Base-by-base conservation (phyloP, 2,113 vertebrate species). In the Antechinus stuartii region DNA sequence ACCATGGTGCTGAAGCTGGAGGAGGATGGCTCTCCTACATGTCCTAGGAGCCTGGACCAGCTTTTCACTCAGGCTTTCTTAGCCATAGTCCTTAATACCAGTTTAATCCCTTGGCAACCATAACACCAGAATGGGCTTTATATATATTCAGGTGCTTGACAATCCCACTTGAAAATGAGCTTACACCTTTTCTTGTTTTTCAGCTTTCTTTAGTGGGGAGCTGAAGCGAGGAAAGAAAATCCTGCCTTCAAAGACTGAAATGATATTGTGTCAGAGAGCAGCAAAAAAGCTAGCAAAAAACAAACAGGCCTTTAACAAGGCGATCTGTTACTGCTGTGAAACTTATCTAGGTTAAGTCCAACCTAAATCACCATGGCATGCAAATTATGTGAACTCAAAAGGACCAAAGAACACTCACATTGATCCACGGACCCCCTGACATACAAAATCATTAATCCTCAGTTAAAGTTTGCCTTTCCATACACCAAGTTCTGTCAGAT, bases 391-490 rank as follows among this genome's bases (percentile, higher is more conserved):
- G 68, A 84, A 84, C 68, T 84, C 16, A 22, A 42, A 84, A 84
- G 19, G 68, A 84, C 68, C 68, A 84, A 84, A 84, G 19, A 84
- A 42, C 68, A 84, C 6, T 84, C 68, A 23, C n/a, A 84, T 23
- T 84, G 68, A 84, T 84, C 68, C 68, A 84, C 35, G n/a, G n/a
- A 84, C 35, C 68, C 19, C n/a, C n/a, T 76, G n/a, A 42, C 19
- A 84, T 22, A 0, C 55, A 94, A 96, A 94, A 89, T 11, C 42
- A 24, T 46, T 61, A 90, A n/a, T 53, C 26, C 89, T 92, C 89
- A 30, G 26, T 56, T 91, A 92, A 95, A 91, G 91, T 95, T 12
- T 91, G 55, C 25, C 55, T 26, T 92, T 93, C 9, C 23, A 8
- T 92, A 35, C 46, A 11, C 35, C 8, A 30, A 52, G 89, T 55